Evolutionary conservation across 2,888 invertebrate species (phyloP), one percentile per base, ranked within the genome.

Genomic region (Amblyjoppa proteus): DNA sequence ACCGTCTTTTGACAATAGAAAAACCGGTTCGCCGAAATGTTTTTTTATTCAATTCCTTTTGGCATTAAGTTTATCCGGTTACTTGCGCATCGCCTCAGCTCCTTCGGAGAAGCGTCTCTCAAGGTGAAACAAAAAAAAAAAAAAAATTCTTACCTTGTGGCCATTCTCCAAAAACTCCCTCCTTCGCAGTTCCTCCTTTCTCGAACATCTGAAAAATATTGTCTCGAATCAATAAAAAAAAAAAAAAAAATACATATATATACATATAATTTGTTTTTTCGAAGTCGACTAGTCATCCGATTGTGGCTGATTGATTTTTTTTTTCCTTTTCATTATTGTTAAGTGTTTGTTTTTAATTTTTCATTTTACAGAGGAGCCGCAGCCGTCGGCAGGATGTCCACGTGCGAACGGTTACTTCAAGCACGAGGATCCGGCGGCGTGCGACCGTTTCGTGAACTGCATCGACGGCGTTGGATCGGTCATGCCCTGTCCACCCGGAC

Each of bases 371-470:
- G 97, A 97, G 96, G 96, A 97, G 87, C 96, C 97, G 0, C 96
- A 97, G 89, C 96, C 97, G 2, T 95, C 95, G 28, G 96, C 96
- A 90, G 96, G 96, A 75, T 97, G 97, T 92, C 97, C 97, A 2
- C 95, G 97, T 84, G 96, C 96, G 58, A 97, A 97, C 91, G 97
- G 97, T 78, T 97, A 96, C 93, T 97, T 96, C 95, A 95, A 95
- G 71, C 97, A 97, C 92, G 96, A 96, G 66, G 97, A 97, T 92
- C 96, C 96, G 3, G 94, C 95, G 91, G 96, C 96, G 0, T 97
- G 97, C 90, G 97, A 97, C 93, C 96, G 97, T 92, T 97, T 97
- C 94, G 95, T 96, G 93, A 97, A 96, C 94, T 97, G 97, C 92
- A 96, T 97, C 3, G 97, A 97, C 88, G 97, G 97, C 0, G 93